Conservation (phyloP, 2,888 invertebrate species). For the Melanchra persicariae region DNA sequence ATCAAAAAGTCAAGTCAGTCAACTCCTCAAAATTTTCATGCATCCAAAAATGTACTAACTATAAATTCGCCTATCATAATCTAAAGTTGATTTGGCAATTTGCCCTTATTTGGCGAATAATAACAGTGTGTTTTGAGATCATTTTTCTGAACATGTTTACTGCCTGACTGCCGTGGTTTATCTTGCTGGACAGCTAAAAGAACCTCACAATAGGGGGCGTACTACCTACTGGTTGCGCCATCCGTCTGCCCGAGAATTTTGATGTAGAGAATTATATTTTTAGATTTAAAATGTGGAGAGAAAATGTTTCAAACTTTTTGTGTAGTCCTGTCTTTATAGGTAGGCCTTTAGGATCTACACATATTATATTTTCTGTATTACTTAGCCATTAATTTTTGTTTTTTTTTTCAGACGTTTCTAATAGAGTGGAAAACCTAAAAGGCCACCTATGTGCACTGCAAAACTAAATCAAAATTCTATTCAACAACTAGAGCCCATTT, state of each 20-base stretch:
- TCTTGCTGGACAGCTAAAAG: conserved; percentile 68
- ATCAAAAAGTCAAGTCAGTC: neutral
- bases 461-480: conserved; percentile 30
- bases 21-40: neutral
- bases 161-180: conserved; percentile 58
- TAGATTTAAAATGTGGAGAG: conserved; percentile 37
- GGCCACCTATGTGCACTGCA: neutral
- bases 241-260: conserved; percentile 49
- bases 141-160: conserved; percentile 62
- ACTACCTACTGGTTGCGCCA: conserved; percentile 56
- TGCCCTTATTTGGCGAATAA: conserved; percentile 64
- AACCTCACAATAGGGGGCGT: conserved; percentile 73
- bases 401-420: neutral
- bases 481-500: neutral
- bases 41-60: conserved; percentile 19
- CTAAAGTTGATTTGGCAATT: conserved; percentile 61
- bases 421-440: no score
- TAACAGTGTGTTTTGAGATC: conserved; percentile 39
- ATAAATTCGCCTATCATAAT: conserved; percentile 45
- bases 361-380: neutral
- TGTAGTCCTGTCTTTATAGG: neutral
- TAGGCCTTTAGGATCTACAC: neutral
- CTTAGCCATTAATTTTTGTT: accelerated
- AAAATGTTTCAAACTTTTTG: conserved; percentile 34
- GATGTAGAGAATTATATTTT: conserved; percentile 46